Base-by-base conservation (phyloP, 2,888 invertebrate species). In the Tubulanus polymorphus region DNA sequence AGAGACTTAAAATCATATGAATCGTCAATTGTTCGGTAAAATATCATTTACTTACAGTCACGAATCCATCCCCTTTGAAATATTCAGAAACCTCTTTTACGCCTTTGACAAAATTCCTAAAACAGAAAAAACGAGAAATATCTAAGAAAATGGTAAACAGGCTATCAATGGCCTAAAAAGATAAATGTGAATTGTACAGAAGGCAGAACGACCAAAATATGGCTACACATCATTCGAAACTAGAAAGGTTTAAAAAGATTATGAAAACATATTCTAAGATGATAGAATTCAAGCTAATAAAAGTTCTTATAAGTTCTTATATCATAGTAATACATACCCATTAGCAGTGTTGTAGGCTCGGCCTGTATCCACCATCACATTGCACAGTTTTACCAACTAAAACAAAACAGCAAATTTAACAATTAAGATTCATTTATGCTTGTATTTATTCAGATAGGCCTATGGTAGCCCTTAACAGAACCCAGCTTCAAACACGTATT, bases 281-380 rank as follows among this genome's bases (percentile, higher is more conserved):
- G 8, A 25, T 45, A n/a, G 15, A 37, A 18, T n/a, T 50, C 18
- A 50, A 6, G 18, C n/a, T 8, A 48, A 25, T 20, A 5, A 5
- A 15, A 29, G 6, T 20, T 6, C 25, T 6, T 53, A 15, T 50
- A 18, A 18, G 3, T 28, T 27, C 3, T 12, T 53, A 32, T 29
- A 51, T 3, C 10, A 52, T 12, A 48, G 8, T 20, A 41, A 23
- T 37, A 67, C 80, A 81, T 81, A 93, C 93, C 91, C 90, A 83
- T 94, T 93, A 78, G 93, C 90, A 77, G 87, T 88, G 74, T 93
- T 88, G 83, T 91, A 94, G 67, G 86, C 86, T 83, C 94, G 94
- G 62, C 95, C 95, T 60, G 89, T 85, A 69, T 95, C 94, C 64
- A 93, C 87, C 88, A 94, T 93, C 65, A 86, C 82, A 71, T 88